Percentiles rank a stretch among this genome's conserved stretches.
Evolutionary conservation across 92 coral and sea anemone genomes (phyloP).

Genomic region (Phymanthus crucifer): DNA sequence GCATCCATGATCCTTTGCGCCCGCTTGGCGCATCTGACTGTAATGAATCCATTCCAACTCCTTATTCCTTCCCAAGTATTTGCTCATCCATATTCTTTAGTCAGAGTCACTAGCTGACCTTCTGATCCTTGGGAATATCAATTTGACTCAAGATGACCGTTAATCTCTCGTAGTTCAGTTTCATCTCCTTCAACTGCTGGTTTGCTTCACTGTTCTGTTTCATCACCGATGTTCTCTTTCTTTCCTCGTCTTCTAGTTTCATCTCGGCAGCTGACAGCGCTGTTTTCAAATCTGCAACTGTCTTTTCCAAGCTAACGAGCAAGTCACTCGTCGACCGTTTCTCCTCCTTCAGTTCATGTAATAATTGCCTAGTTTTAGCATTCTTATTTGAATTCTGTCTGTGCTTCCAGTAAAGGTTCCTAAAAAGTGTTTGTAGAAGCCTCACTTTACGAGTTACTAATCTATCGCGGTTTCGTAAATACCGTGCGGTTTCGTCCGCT

Average conservation of each 20-base stretch:
- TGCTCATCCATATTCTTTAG: neutral
- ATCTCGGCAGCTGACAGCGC: constrained; percentile 37
- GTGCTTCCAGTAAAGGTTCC: constrained; percentile 8
- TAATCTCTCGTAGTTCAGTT: constrained; percentile 40
- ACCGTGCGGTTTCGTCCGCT: neutral
- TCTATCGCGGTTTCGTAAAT: constrained; percentile 23
- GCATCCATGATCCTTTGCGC: neutral
- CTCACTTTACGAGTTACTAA: constrained; percentile 28
- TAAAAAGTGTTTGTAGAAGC: constrained; percentile 24
- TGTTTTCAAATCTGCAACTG: constrained; percentile 36
- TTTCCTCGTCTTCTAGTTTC: constrained; percentile 25
- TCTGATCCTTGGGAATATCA: constrained; percentile 52
- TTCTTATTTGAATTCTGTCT: constrained; percentile 9
- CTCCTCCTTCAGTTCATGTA: constrained; percentile 30
- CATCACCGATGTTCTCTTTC: constrained; percentile 26
- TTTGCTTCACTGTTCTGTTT: constrained; percentile 30
- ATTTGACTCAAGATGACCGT: constrained; percentile 36
- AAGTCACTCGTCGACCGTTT: constrained; percentile 19
- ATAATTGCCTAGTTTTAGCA: constrained; percentile 4
- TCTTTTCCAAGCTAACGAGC: constrained; percentile 17
- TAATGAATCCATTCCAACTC: no score
- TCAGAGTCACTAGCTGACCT: constrained; percentile 23
- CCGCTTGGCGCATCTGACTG: no score
- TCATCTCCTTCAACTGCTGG: constrained; percentile 45
- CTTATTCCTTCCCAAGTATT: no score